Evolutionary conservation across 2,797 vertebrate species (phyloP).

Genomic region (Arctocebus calabarensis): DNA sequence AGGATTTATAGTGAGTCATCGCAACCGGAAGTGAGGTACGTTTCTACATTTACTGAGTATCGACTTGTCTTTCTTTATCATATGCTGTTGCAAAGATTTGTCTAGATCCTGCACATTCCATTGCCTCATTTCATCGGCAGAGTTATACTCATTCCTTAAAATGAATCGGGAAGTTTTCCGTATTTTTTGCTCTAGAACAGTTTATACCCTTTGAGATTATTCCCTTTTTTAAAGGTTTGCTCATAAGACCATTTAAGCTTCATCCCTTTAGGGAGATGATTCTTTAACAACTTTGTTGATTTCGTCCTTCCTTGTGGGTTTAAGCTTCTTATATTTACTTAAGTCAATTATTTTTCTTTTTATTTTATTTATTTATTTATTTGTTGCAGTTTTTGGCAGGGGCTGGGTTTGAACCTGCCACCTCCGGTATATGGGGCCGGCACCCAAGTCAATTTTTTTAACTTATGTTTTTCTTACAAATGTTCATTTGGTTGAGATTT

Average conservation of each 20-base stretch:
- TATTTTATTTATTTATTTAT: no score
- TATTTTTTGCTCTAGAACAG: background rate
- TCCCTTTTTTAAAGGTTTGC: slow-evolving; percentile 17
- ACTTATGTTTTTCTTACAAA: slow-evolving; percentile 39
- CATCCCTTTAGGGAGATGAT: background rate
- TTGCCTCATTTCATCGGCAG: background rate
- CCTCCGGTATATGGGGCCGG: no score
- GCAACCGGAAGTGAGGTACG: background rate
- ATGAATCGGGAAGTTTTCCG: background rate
- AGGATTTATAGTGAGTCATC: background rate
- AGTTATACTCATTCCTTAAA: background rate
- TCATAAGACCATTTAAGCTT: background rate
- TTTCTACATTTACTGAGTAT: background rate
- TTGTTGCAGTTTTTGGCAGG: no score
- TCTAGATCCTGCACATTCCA: background rate
- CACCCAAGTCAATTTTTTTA: background rate
- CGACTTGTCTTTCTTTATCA: slow-evolving; percentile 3
- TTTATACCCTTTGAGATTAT: background rate
- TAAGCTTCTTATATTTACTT: slow-evolving; percentile 30
- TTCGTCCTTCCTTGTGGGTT: background rate
- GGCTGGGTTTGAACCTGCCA: no score
- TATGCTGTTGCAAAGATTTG: background rate
- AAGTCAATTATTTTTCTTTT: background rate
- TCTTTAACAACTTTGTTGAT: slow-evolving; percentile 19
- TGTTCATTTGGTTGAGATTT: background rate